Percentiles rank a stretch among this genome's conserved stretches.
phyloP scores from a whole-genome alignment of 2,797 vertebrate genomes.

The Knipowitschia caucasica region DNA sequence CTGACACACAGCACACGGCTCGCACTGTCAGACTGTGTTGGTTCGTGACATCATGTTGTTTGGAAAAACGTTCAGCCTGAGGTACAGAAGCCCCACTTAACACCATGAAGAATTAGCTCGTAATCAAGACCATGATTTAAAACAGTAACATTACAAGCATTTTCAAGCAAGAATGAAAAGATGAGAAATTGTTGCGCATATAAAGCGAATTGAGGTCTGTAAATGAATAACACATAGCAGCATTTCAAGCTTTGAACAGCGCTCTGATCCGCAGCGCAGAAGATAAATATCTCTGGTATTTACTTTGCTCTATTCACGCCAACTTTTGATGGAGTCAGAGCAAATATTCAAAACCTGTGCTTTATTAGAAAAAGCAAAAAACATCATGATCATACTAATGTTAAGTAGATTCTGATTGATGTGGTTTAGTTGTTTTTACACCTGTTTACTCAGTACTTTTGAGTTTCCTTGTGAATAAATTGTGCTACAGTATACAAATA shows the following conservation, averaged over 20 bases:
- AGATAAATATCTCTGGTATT: slow-evolving; percentile 35
- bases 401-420: no score
- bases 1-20: slow-evolving; percentile 43
- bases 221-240: not conserved
- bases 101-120: not conserved
- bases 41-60: slow-evolving; percentile 6
- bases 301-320: slow-evolving; percentile 11
- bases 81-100: not conserved
- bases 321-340: not conserved
- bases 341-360: not conserved
- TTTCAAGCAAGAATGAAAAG: not conserved
- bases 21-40: no score
- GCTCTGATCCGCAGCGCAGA: slow-evolving; percentile 7
- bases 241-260: not conserved
- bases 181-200: not conserved
- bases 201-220: not conserved
- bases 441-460: no score
- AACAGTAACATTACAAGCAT: no score
- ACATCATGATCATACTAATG: no score
- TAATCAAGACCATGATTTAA: not conserved
- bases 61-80: slow-evolving; percentile 20
- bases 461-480: no score
- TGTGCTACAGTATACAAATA: no score
- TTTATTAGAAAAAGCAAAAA: not conserved
- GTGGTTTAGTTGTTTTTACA: no score